Conservation (phyloP, 37 sponge, comb jelly and placozoan species). For the Hexactinellida sp. region DNA sequence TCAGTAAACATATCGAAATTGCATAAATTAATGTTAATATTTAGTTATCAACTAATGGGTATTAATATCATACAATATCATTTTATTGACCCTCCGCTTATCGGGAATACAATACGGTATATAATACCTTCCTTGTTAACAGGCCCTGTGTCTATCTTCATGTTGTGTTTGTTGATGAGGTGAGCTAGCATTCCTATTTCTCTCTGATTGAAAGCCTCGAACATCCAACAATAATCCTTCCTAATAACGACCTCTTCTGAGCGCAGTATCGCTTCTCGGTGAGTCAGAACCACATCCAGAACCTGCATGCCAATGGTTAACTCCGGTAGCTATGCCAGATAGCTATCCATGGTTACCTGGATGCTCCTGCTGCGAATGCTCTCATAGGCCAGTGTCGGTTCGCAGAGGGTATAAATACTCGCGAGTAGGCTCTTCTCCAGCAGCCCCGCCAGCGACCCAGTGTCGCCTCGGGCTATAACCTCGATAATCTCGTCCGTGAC, state of each 20-base stretch:
- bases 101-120: too few species aligned
- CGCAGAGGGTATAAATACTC: not conserved
- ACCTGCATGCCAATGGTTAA: not conserved
- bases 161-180: not conserved
- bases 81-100: too few species aligned
- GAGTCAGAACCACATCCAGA: not conserved
- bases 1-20: too few species aligned
- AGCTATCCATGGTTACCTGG: not conserved
- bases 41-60: too few species aligned
- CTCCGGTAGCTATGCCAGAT: not conserved
- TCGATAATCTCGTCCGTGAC: not conserved
- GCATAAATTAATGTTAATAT: too few species aligned
- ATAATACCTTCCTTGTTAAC: not conserved
- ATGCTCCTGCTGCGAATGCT: not conserved
- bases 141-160: not conserved
- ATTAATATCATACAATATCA: too few species aligned
- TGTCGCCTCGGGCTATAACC: not conserved
- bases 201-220: not conserved
- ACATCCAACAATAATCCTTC: not conserved
- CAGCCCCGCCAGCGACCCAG: not conserved
- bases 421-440: not conserved
- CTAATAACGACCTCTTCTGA: not conserved
- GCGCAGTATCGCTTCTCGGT: not conserved
- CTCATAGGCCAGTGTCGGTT: not conserved
- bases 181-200: not conserved